Evolutionary conservation across 2,888 invertebrate species (phyloP).

Genomic region (Bruchidius siliquastri): DNA sequence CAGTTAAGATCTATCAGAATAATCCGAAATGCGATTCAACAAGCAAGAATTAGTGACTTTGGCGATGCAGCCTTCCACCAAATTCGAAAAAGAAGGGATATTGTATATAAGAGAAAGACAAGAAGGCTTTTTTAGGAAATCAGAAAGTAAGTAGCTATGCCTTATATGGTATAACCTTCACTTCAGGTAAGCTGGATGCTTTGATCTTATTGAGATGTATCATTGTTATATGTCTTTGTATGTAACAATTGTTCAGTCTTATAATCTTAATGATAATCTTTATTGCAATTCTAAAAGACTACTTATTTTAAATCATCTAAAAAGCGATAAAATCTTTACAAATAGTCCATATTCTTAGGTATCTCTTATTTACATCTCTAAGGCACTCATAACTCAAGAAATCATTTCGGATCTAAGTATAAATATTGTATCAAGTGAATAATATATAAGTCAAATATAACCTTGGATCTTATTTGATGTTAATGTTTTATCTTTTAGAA

Average conservation of each 20-base stretch:
- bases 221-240: background rate
- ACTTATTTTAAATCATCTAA: too few relatives aligned
- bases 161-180: background rate
- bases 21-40: slow-evolving; percentile 75
- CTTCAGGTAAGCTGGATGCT: background rate
- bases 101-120: slow-evolving; percentile 82
- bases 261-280: background rate
- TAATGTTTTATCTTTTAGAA: background rate
- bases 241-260: background rate
- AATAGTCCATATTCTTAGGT: too few relatives aligned
- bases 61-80: slow-evolving; percentile 80
- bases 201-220: background rate
- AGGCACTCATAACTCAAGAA: too few relatives aligned
- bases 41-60: slow-evolving; percentile 80
- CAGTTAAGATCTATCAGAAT: slow-evolving; percentile 5
- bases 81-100: slow-evolving; percentile 89
- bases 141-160: slow-evolving; percentile 69
- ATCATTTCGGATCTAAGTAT: too few relatives aligned
- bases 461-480: too few relatives aligned
- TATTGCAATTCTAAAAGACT: background rate
- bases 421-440: too few relatives aligned
- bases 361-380: too few relatives aligned
- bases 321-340: too few relatives aligned
- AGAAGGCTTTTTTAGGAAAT: slow-evolving; percentile 86
- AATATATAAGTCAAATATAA: too few relatives aligned